These are phyloP conservation scores for Micropterix aruncella DNA, from an alignment of 2,888 invertebrate species.

Conservation along the genomic window DNA sequence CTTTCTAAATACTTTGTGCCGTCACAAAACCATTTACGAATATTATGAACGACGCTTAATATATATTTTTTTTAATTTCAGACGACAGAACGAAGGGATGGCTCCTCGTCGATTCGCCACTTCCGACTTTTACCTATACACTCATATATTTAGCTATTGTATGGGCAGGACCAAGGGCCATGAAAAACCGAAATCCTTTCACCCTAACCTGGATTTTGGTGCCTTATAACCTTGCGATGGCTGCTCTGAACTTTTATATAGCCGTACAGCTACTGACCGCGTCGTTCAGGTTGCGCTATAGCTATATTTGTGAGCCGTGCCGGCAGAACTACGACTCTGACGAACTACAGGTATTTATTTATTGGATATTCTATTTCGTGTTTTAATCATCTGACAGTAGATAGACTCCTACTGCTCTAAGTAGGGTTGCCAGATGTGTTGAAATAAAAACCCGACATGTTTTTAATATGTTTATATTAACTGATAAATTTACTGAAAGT, in stretches of 20 bases:
- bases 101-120: conserved; percentile 71
- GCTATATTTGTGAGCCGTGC: conserved; percentile 78
- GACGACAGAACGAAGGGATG: conserved; percentile 74
- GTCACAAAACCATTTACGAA: too few relatives aligned
- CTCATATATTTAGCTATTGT: conserved; percentile 62
- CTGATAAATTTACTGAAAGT: too few relatives aligned
- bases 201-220: conserved; percentile 62
- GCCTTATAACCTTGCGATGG: conserved; percentile 76
- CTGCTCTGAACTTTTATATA: conserved; percentile 71
- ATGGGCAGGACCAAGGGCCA: conserved; percentile 65
- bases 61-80: too few relatives aligned
- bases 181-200: conserved; percentile 65
- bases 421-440: too few relatives aligned
- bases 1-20: too few relatives aligned
- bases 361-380: not conserved
- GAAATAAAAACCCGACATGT: too few relatives aligned
- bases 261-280: conserved; percentile 61
- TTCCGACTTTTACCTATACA: conserved; percentile 57
- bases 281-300: conserved; percentile 62
- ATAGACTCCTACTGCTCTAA: too few relatives aligned
- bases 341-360: conserved; percentile 74
- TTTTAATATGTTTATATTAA: too few relatives aligned
- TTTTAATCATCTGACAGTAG: too few relatives aligned
- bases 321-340: conserved; percentile 60
- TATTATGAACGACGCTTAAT: too few relatives aligned